Percentiles rank a stretch among this genome's conserved stretches.
These are phyloP conservation scores for Calephelis nemesis DNA, from an alignment of 1,140 invertebrate genomes.

Conservation along the genomic window DNA sequence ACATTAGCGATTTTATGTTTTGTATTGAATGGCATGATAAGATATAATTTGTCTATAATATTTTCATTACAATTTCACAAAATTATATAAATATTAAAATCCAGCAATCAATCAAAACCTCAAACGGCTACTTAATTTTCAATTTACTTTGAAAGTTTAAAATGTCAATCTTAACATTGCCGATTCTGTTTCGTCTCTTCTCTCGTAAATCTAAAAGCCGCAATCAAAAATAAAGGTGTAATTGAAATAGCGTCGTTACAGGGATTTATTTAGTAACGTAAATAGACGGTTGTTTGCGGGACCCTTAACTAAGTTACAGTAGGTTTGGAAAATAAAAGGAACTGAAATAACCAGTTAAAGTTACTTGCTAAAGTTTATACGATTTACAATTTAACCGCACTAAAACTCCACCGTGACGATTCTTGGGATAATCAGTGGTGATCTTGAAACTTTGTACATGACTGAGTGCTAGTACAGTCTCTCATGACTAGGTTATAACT, in stretches of 20 bases:
- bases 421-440: too few species aligned
- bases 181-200: slow-evolving; percentile 1
- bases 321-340: not conserved
- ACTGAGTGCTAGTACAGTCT: too few species aligned
- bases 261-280: slow-evolving; percentile 6
- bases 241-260: slow-evolving; percentile 6
- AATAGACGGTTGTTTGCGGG: slow-evolving; percentile 2
- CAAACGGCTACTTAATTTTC: not conserved
- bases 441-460: too few species aligned
- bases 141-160: not conserved
- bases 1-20: too few species aligned
- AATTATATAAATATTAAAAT: not conserved
- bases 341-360: not conserved
- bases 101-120: not conserved
- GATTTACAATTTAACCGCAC: too few species aligned
- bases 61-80: too few species aligned
- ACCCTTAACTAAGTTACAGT: slow-evolving; percentile 7
- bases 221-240: slow-evolving; percentile 15
- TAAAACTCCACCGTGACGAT: too few species aligned
- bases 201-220: slow-evolving; percentile 2
- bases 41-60: too few species aligned
- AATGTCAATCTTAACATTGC: not conserved
- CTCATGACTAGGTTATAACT: too few species aligned
- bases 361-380: too few species aligned
- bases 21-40: too few species aligned